phyloP scores from a whole-genome alignment of 2,113 vertebrate species.

The Sterna hirundo region DNA sequence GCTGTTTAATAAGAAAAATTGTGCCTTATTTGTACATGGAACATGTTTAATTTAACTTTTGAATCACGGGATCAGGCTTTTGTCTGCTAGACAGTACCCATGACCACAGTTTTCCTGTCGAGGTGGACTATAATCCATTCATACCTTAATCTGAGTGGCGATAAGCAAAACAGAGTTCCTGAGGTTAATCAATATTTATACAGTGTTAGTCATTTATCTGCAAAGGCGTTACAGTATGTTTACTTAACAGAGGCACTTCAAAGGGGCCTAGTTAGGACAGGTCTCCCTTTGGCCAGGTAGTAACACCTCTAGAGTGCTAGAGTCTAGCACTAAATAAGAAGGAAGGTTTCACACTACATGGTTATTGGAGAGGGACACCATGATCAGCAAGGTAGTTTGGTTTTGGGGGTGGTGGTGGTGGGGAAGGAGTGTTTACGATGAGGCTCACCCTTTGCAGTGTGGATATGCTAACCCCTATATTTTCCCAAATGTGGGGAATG shows the following conservation, averaged over 20 bases:
- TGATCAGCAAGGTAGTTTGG: neutral
- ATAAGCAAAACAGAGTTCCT: constrained; percentile 17
- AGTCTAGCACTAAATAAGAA: neutral
- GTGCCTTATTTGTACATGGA: neutral
- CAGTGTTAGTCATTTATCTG: constrained; percentile 10
- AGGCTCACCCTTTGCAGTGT: neutral
- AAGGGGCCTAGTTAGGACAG: neutral
- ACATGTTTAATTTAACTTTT: neutral
- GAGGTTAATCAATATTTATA: constrained; percentile 37
- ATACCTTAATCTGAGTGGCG: neutral
- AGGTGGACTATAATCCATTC: neutral
- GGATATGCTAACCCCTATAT: neutral
- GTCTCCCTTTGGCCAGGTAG: neutral
- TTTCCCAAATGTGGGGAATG: neutral
- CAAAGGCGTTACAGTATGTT: neutral
- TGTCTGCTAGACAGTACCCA: neutral
- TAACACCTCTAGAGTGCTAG: neutral
- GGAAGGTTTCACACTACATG: neutral
- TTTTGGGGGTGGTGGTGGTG: neutral
- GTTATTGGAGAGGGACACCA: neutral
- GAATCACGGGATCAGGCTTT: neutral
- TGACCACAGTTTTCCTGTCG: neutral
- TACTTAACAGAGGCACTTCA: constrained; percentile 6
- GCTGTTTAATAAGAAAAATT: neutral
- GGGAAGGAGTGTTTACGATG: rapidly evolving